Evolutionary conservation across 2,888 invertebrate species (phyloP).

Genomic region (Masnerella sp.): DNA sequence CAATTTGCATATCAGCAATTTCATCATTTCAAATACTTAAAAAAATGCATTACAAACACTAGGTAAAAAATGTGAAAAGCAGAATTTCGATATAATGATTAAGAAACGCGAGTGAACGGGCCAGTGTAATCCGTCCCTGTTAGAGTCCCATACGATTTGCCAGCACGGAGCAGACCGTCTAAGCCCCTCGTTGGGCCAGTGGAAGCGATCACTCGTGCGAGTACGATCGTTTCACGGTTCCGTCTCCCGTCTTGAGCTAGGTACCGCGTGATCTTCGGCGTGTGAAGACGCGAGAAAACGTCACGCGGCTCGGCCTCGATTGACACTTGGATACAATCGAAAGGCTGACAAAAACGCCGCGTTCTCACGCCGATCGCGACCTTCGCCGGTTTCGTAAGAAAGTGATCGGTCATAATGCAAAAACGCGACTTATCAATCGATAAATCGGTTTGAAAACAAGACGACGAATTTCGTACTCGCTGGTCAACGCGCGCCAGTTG

Average conservation of each 20-base stretch:
- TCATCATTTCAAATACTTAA: too few species aligned
- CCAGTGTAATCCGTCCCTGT: slow-evolving; percentile 47
- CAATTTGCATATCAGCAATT: too few species aligned
- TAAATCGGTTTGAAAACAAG: not conserved
- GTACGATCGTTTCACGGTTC: slow-evolving; percentile 65
- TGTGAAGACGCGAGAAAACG: slow-evolving; percentile 47
- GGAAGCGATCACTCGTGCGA: slow-evolving; percentile 70
- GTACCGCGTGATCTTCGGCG: slow-evolving; percentile 46
- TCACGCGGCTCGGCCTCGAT: slow-evolving; percentile 25
- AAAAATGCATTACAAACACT: too few species aligned
- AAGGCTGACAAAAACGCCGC: slow-evolving; percentile 3
- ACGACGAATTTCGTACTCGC: not conserved
- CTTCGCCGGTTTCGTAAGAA: not conserved
- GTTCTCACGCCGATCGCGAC: slow-evolving; percentile 7
- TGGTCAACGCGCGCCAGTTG: not conserved
- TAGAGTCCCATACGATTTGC: slow-evolving; percentile 69
- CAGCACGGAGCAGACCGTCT: slow-evolving; percentile 67
- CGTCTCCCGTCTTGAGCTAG: slow-evolving; percentile 54
- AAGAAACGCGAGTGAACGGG: too few species aligned
- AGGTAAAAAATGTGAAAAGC: too few species aligned
- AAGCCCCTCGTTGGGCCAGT: slow-evolving; percentile 73
- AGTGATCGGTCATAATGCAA: slow-evolving; percentile 26
- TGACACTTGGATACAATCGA: slow-evolving; percentile 35
- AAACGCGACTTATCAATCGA: not conserved
- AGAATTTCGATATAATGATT: too few species aligned